Evolutionary conservation across 53 echinoderm and acorn worm genomes (phyloP).

Genomic region (Hippasteria phrygiana): DNA sequence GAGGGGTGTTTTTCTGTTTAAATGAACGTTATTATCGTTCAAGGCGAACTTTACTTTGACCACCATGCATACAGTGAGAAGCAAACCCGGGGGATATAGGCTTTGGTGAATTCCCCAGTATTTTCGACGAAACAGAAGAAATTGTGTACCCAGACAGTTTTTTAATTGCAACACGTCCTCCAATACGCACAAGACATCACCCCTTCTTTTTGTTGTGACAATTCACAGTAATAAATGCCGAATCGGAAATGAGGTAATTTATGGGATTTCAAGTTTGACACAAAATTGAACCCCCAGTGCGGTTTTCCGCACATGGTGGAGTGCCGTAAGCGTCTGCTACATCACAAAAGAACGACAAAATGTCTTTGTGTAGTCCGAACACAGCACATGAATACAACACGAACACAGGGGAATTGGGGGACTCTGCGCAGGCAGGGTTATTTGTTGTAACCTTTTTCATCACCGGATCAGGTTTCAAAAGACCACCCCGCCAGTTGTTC

Average conservation of each 20-base stretch:
- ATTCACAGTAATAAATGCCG: neutral
- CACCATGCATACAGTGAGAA: too few species aligned
- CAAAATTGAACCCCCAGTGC: conserved; percentile 25
- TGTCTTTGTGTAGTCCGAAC: neutral
- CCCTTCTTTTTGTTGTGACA: neutral
- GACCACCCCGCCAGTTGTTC: conserved; percentile 3
- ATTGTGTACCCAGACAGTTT: too few species aligned
- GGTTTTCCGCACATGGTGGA: neutral
- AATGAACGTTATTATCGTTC: neutral
- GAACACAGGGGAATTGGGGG: neutral
- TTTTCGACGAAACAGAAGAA: too few species aligned
- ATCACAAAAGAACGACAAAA: conserved; percentile 3
- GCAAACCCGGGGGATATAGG: too few species aligned
- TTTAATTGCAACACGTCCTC: too few species aligned
- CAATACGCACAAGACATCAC: too few species aligned
- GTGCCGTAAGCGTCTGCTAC: neutral
- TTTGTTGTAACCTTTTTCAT: conserved; percentile 27
- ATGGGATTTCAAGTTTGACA: neutral
- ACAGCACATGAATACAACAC: too few species aligned
- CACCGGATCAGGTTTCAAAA: conserved; percentile 14
- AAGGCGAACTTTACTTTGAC: too few species aligned
- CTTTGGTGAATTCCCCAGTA: too few species aligned
- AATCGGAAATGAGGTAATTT: neutral
- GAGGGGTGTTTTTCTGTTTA: neutral
- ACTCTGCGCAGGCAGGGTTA: neutral